phyloP scores from a whole-genome alignment of 2,113 vertebrate species.

The Melanerpes formicivorus region DNA sequence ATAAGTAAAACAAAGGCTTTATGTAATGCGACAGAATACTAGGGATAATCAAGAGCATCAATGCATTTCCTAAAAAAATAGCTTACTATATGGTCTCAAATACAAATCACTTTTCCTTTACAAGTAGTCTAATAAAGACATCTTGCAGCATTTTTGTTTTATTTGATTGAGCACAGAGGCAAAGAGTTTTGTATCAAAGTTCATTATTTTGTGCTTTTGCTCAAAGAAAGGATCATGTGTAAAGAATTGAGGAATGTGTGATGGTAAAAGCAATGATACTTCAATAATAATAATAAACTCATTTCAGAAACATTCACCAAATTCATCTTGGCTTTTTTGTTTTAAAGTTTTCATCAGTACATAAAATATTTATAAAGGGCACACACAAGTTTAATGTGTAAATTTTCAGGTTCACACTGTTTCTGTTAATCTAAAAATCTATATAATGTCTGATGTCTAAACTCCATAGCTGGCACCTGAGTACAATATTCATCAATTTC shows the following conservation, averaged over 20 bases:
- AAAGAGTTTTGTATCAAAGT: neutral
- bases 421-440: constrained; percentile 47
- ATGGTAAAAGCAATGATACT: neutral
- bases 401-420: constrained; percentile 26
- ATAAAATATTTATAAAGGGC: constrained; percentile 19
- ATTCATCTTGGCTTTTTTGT: neutral
- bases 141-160: neutral
- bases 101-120: neutral
- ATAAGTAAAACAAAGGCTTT: neutral
- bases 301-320: neutral
- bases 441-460: constrained; percentile 35
- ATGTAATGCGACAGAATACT: neutral
- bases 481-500: constrained; percentile 42
- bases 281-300: neutral
- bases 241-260: neutral
- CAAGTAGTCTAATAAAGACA: neutral
- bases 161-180: neutral
- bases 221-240: neutral
- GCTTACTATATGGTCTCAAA: neutral
- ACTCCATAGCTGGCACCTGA: constrained; percentile 26
- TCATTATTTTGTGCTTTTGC: neutral
- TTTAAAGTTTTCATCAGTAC: neutral
- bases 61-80: neutral
- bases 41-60: neutral
- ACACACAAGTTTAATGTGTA: constrained; percentile 5